Percentiles rank a stretch among this genome's conserved stretches.
Conservation (phyloP, 2,797 vertebrate genomes). For the Acanthiza pusilla region DNA sequence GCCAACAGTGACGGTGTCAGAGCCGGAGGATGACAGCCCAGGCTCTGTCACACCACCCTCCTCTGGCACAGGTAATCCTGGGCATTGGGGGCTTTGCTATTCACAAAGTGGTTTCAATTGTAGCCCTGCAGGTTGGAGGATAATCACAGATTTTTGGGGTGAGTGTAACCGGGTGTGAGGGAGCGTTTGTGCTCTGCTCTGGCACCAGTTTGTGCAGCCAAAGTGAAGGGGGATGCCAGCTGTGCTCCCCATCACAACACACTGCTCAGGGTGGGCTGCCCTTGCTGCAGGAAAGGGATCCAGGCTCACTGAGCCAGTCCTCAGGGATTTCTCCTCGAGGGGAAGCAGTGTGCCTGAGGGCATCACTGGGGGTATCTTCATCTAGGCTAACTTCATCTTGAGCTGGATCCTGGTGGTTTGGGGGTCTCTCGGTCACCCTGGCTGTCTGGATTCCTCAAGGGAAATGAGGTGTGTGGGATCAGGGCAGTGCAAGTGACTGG, state of each 20-base stretch:
- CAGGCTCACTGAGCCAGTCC: neutral
- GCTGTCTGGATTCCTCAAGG: neutral
- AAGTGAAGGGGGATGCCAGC: accelerated
- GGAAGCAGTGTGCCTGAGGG: neutral
- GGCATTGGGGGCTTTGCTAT: accelerated
- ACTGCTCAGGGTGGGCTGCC: neutral
- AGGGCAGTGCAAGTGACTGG: neutral
- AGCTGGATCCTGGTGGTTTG: neutral
- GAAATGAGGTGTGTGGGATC: neutral
- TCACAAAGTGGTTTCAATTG: neutral
- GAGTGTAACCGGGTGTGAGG: neutral
- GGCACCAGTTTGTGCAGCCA: neutral
- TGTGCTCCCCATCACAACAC: neutral
- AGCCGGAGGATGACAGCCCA: constrained; percentile 96
- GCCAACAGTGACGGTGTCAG: constrained; percentile 90
- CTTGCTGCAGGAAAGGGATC: neutral
- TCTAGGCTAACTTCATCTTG: neutral
- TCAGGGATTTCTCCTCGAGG: accelerated
- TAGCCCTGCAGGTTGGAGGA: accelerated
- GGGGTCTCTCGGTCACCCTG: neutral
- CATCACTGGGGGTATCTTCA: neutral
- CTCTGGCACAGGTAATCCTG: constrained; percentile 81
- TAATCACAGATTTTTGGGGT: neutral
- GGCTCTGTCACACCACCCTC: constrained; percentile 89
- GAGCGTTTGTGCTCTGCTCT: neutral